Base-by-base conservation (phyloP, 1,140 invertebrate genomes). In the Neoseiulus cucumeris region DNA sequence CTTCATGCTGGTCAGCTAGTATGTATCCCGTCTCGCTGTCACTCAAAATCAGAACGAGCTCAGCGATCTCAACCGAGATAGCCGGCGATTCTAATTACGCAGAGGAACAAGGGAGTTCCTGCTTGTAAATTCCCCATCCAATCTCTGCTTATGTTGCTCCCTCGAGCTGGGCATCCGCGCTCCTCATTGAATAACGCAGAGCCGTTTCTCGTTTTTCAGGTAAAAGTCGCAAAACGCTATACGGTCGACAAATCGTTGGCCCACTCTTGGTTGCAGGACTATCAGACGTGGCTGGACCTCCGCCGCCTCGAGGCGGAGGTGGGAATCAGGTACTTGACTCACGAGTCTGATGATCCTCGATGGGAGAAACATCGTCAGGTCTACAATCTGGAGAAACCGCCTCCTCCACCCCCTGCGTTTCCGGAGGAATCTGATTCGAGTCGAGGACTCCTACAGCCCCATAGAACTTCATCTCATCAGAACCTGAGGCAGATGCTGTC, bases 161-260 rank as follows among this genome's bases (percentile, higher is more conserved):
- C n/a, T n/a, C n/a, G n/a, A n/a, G n/a, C n/a, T n/a, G n/a, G n/a
- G n/a, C n/a, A n/a, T n/a, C n/a, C n/a, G n/a, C n/a, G n/a, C n/a
- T n/a, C n/a, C n/a, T n/a, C n/a, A n/a, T n/a, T n/a, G n/a, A n/a
- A n/a, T n/a, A n/a, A n/a, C n/a, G n/a, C n/a, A n/a, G n/a, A n/a
- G n/a, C n/a, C n/a, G n/a, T n/a, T n/a, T n/a, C n/a, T n/a, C n/a
- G n/a, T n/a, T n/a, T 59, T 59, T 17, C 51, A 59, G 51, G 93
- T 98, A 39, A 98, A 98, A 77, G 91, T 96, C 75, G 83, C 91
- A 68, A 97, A 97, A 78, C 82, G 95, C 42, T 93, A 86, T 73
- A 94, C 92, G 0, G 94, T 97, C 44, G 92, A 97, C 76, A 98
- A 98, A 78, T 91, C 91, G 70, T 80, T 96, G 44, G 80, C 84